Evolutionary conservation across 1,140 invertebrate genomes (phyloP).

Genomic region (Alviniconcha marisindica): DNA sequence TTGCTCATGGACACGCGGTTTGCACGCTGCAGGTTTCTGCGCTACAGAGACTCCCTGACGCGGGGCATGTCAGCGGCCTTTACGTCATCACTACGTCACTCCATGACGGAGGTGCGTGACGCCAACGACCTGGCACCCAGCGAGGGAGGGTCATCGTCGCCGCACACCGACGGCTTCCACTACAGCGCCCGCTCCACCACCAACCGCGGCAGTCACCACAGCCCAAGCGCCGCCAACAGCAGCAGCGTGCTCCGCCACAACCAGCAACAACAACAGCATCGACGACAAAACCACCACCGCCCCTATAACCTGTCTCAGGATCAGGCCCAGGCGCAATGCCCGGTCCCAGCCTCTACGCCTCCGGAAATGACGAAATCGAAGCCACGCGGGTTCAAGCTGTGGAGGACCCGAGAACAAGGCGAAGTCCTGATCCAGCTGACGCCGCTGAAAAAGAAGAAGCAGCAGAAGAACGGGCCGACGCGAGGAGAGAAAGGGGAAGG

Average conservation of each 20-base stretch:
- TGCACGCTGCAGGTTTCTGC: conserved; percentile 22
- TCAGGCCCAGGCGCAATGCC: neutral
- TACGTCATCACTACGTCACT: conserved; percentile 29
- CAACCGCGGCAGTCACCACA: neutral
- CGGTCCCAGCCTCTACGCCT: neutral
- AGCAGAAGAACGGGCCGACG: neutral
- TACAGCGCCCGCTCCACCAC: neutral
- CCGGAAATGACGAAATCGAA: neutral
- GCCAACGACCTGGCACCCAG: conserved; percentile 29
- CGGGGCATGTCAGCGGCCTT: conserved; percentile 29
- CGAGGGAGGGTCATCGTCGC: conserved; percentile 34
- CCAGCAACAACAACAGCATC: neutral
- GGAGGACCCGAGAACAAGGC: neutral
- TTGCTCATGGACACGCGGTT: too few relatives aligned
- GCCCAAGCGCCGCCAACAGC: neutral
- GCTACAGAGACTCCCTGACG: conserved; percentile 30
- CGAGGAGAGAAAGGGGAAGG: neutral
- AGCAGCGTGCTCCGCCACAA: neutral
- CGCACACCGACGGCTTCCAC: neutral
- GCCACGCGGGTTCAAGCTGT: neutral
- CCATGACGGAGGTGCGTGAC: conserved; percentile 40
- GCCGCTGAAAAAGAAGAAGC: neutral
- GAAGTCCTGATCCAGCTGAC: conserved; percentile 26
- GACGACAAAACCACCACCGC: neutral
- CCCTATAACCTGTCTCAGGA: neutral